Evolutionary conservation across 2,888 invertebrate genomes (phyloP), one percentile per base, ranked within the genome.

Genomic region (Agriopis aurantiaria): DNA sequence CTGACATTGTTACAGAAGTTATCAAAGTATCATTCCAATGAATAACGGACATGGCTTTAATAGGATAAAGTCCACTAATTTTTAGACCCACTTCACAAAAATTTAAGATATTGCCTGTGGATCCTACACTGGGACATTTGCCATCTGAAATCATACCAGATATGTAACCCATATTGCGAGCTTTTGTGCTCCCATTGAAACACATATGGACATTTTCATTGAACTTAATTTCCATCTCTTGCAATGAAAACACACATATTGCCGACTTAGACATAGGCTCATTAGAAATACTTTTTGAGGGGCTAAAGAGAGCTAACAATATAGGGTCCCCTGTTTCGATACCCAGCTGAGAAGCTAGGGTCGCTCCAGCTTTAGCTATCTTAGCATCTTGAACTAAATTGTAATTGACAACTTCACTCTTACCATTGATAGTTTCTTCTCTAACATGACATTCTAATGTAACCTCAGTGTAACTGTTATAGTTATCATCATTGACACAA

Each of bases 171-270:
- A 98, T 97, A 85, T 97, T 98, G 59, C 99, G 96, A 86, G 98
- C 97, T 86, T 97, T 98, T 78, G 98, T 97, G 80, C 97, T 97
- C 46, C 99, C 99, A 90, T 98, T 98, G 88, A 99, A 99, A 92
- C 99, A 99, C 96, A 98, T 97, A 88, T 99, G 98, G 81, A 99
- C 98, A 93, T 99, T 99, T 90, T 98, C 98, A 86, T 98, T 98
- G 90, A 99, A 99, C 88, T 97, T 97, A 78, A 97, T 96, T 88
- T 98, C 98, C 81, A 99, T 98, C 77, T 98, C 97, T 82, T 97
- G 96, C 75, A 99, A 94, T 70, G 98, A 97, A 91, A 97, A 99
- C 58, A 99, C 96, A 93, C 99, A 99, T 81, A 99, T 95, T 0
- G 99, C 99, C 3, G 99, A 98, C 77, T 97, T 96, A 43, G 96